phyloP scores from a whole-genome alignment of 2,888 invertebrate species.

The Amorpha juglandis region DNA sequence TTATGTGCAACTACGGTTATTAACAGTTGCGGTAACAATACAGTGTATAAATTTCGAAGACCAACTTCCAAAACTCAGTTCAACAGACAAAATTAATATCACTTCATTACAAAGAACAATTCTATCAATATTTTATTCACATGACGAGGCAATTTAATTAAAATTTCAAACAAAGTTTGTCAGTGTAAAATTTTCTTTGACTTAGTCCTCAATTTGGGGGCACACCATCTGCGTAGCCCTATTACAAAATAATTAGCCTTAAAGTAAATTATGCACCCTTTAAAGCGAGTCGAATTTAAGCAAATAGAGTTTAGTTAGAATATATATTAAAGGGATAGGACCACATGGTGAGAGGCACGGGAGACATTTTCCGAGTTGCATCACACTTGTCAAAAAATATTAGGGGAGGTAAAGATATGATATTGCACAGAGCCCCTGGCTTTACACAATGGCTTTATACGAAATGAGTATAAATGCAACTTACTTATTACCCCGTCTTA shows the following conservation, averaged over 20 bases:
- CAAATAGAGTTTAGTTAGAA: slow-evolving; percentile 74
- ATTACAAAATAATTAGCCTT: slow-evolving; percentile 80
- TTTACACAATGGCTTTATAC: slow-evolving; percentile 41
- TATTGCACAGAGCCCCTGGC: slow-evolving; percentile 53
- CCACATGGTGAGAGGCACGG: slow-evolving; percentile 75
- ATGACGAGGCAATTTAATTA: slow-evolving; percentile 64
- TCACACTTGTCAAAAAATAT: slow-evolving; percentile 52
- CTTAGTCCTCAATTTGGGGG: slow-evolving; percentile 61
- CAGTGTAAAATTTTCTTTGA: slow-evolving; percentile 64
- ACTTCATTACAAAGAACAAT: slow-evolving; percentile 22
- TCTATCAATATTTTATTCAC: slow-evolving; percentile 56
- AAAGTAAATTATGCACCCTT: slow-evolving; percentile 83
- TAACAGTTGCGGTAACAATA: slow-evolving; percentile 1
- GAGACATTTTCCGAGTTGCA: slow-evolving; percentile 70
- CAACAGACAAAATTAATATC: slow-evolving; percentile 24
- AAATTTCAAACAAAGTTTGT: slow-evolving; percentile 64
- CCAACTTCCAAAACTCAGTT: slow-evolving; percentile 19
- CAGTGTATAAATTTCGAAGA: not conserved
- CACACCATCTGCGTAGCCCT: slow-evolving; percentile 76
- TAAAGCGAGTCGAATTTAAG: slow-evolving; percentile 78
- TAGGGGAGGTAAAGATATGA: slow-evolving; percentile 59
- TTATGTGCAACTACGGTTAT: not conserved
- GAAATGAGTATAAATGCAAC: slow-evolving; percentile 19
- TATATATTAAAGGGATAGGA: slow-evolving; percentile 66
- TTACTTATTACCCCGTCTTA: slow-evolving; percentile 4